Conservation (phyloP, 1,140 invertebrate species). For the Neodiprion pinetum region DNA sequence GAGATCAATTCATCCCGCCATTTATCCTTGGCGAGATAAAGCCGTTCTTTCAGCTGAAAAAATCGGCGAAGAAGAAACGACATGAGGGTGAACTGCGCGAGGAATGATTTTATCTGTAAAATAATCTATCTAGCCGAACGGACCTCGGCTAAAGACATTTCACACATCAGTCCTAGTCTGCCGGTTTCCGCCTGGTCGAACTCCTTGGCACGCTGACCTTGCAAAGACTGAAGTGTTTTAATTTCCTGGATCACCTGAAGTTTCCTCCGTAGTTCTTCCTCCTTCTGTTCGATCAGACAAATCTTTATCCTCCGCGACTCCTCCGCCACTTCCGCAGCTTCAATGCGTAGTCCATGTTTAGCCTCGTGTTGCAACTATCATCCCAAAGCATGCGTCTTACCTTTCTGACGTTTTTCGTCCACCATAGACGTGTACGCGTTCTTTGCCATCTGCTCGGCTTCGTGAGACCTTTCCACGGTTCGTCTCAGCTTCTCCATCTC, state of each 20-base stretch:
- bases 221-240: slow-evolving; percentile 4
- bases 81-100: not conserved
- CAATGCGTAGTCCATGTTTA: not conserved
- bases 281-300: slow-evolving; percentile 1
- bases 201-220: not conserved
- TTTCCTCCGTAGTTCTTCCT: slow-evolving; percentile 9
- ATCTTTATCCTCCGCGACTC: not conserved
- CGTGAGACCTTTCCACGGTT: slow-evolving; percentile 1
- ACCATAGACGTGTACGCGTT: not conserved
- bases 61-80: not conserved
- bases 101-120: no score
- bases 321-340: slow-evolving; percentile 11
- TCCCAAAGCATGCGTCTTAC: not conserved
- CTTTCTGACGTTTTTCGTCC: slow-evolving; percentile 17
- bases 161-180: slow-evolving; percentile 9
- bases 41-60: not conserved
- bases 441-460: not conserved
- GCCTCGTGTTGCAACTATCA: no score
- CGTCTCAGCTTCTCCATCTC: slow-evolving; percentile 1
- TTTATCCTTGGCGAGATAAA: not conserved
- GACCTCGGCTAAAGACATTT: slow-evolving; percentile 16
- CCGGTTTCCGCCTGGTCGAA: not conserved
- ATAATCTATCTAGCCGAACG: not conserved
- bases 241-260: slow-evolving; percentile 14
- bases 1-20: not conserved